A percentile compares a stretch with the other conserved stretches of the same genome.
These are phyloP conservation scores for Melanostigma gelatinosum DNA, from an alignment of 2,113 vertebrate genomes.

Conservation along the genomic window DNA sequence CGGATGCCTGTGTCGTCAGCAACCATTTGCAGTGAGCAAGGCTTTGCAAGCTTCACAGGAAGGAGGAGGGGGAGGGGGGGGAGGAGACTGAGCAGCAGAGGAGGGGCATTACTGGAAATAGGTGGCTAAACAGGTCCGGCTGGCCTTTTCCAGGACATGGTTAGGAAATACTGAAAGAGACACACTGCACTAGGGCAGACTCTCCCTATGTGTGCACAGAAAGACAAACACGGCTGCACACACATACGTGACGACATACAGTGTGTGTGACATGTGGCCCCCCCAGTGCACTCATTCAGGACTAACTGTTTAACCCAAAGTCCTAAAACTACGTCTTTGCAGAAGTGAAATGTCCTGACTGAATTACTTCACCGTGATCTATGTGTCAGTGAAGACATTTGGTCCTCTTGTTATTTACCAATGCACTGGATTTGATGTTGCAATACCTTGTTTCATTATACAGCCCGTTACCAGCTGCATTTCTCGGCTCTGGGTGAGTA, in stretches of 20 bases:
- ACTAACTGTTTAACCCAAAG: neutral
- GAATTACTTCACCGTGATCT: neutral
- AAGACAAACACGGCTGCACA: neutral
- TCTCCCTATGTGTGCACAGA: neutral
- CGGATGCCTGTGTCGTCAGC: conserved; percentile 21
- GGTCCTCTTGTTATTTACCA: conserved; percentile 7
- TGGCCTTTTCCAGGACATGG: conserved; percentile 71
- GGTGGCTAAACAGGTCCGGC: conserved; percentile 72
- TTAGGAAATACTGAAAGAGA: conserved; percentile 55
- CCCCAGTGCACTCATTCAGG: neutral
- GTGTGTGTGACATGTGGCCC: neutral
- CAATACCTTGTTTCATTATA: conserved; percentile 12
- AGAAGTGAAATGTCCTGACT: conserved; percentile 19
- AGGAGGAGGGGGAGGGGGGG: neutral
- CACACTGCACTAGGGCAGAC: conserved; percentile 13
- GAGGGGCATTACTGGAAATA: conserved; percentile 79
- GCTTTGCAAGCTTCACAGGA: conserved; percentile 15
- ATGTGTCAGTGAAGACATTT: neutral
- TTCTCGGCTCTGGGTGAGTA: neutral
- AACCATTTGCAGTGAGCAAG: conserved; percentile 7
- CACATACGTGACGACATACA: neutral
- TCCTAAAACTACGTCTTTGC: neutral
- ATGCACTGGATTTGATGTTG: conserved; percentile 18
- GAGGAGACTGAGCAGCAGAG: conserved; percentile 61
- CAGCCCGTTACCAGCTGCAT: neutral